phyloP scores from a whole-genome alignment of 1,140 invertebrate species.

The Meloidogyne exigua region DNA sequence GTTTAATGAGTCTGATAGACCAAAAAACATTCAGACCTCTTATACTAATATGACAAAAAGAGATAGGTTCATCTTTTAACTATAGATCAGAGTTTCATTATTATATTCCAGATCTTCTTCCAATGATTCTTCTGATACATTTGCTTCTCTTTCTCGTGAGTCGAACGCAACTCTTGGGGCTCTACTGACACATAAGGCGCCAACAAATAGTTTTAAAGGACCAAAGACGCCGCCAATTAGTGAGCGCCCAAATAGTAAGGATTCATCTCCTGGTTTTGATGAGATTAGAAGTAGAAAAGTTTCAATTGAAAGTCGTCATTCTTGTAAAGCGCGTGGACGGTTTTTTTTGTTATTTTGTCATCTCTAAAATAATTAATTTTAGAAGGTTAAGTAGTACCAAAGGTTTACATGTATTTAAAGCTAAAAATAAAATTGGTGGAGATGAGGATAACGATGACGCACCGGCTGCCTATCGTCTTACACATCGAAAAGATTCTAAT shows the following conservation, averaged over 20 bases:
- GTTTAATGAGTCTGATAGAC: background rate
- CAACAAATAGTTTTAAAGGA: background rate
- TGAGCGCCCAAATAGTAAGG: background rate
- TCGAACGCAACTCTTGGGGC: background rate
- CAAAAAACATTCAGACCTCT: background rate
- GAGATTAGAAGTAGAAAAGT: background rate
- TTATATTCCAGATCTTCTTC: background rate
- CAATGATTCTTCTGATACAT: background rate
- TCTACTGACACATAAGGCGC: background rate
- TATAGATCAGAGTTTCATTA: no score
- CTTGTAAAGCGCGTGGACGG: background rate
- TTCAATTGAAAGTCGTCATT: background rate
- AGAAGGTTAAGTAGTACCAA: background rate
- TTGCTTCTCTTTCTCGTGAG: slow-evolving; percentile 6
- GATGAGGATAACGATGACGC: background rate
- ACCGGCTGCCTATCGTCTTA: slow-evolving; percentile 15
- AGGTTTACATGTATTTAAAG: background rate
- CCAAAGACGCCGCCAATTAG: slow-evolving; percentile 4
- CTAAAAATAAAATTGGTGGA: background rate
- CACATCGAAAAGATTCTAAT: background rate
- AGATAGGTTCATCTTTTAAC: background rate
- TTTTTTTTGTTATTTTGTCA: background rate
- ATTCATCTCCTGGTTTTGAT: background rate
- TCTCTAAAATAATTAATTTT: background rate
- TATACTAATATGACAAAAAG: background rate